phyloP scores from a whole-genome alignment of 2,888 invertebrate species.

The Adelphocoris suturalis region DNA sequence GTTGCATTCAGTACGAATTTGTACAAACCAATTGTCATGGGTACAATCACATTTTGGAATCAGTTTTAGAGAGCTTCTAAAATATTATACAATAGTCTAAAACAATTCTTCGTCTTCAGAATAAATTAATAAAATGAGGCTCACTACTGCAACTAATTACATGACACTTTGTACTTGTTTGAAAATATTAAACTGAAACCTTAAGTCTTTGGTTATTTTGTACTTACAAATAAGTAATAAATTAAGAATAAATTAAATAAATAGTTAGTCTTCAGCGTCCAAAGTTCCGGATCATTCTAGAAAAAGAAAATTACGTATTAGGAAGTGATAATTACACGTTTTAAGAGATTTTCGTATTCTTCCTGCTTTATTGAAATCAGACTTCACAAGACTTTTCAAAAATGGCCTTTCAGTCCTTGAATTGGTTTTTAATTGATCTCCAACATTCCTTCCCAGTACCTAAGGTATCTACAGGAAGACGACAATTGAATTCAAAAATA shows the following conservation, averaged over 20 bases:
- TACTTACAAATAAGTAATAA: slow-evolving; percentile 69
- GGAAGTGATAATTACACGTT: not conserved
- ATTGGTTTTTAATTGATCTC: too few relatives aligned
- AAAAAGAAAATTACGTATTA: slow-evolving; percentile 62
- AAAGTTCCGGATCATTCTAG: slow-evolving; percentile 70
- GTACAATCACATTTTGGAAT: slow-evolving; percentile 68
- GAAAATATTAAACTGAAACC: slow-evolving; percentile 75
- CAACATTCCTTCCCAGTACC: too few relatives aligned
- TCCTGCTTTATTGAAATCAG: not conserved
- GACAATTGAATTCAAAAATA: too few relatives aligned
- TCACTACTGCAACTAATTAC: slow-evolving; percentile 44
- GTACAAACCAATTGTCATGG: slow-evolving; percentile 68
- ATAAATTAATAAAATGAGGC: slow-evolving; percentile 16
- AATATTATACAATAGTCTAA: not conserved
- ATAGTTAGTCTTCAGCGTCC: slow-evolving; percentile 57
- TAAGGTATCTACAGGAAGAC: too few relatives aligned
- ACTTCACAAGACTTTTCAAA: too few relatives aligned
- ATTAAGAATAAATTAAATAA: slow-evolving; percentile 68
- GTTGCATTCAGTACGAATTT: slow-evolving; percentile 32
- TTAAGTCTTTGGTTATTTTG: slow-evolving; percentile 75
- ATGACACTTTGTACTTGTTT: slow-evolving; percentile 73
- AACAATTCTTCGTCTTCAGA: not conserved
- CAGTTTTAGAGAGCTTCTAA: slow-evolving; percentile 56
- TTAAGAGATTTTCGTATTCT: not conserved
- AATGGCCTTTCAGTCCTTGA: too few relatives aligned